phyloP scores from a whole-genome alignment of 2,888 invertebrate genomes.

The Chirona hameri region DNA sequence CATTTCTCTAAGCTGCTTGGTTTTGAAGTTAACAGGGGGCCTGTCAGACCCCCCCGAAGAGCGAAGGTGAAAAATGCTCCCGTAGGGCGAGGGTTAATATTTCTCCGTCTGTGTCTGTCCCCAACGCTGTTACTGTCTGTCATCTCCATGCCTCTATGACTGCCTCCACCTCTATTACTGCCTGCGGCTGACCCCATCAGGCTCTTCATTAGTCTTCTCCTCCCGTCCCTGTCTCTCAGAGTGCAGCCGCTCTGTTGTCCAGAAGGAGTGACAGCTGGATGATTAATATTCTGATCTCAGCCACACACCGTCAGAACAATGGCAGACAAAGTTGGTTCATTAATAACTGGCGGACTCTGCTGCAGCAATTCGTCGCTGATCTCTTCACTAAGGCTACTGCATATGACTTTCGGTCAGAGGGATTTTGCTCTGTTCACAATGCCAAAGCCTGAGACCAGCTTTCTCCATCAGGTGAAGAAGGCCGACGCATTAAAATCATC shows the following conservation, averaged over 20 bases:
- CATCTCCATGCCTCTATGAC: neutral
- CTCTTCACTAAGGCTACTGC: neutral
- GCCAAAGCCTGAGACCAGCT: neutral
- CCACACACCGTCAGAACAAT: neutral
- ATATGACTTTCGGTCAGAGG: neutral
- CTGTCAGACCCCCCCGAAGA: no score
- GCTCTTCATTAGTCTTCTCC: no score
- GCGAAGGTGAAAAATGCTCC: no score
- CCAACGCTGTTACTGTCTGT: neutral
- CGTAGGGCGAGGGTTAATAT: no score
- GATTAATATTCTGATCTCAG: neutral
- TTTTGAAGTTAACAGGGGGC: no score
- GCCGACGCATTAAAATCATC: constrained; percentile 89
- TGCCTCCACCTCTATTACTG: neutral
- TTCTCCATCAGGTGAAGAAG: constrained; percentile 54
- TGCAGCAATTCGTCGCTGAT: neutral
- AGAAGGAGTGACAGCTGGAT: no score
- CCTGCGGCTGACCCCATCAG: neutral
- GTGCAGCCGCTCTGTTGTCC: no score
- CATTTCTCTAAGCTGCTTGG: no score
- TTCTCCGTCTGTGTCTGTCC: neutral
- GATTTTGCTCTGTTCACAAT: neutral
- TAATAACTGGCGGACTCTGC: neutral
- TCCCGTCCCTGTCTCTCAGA: no score
- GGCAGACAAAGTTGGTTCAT: neutral